Evolutionary conservation across 1,140 invertebrate species (phyloP).

Genomic region (Drosophila subobscura): DNA sequence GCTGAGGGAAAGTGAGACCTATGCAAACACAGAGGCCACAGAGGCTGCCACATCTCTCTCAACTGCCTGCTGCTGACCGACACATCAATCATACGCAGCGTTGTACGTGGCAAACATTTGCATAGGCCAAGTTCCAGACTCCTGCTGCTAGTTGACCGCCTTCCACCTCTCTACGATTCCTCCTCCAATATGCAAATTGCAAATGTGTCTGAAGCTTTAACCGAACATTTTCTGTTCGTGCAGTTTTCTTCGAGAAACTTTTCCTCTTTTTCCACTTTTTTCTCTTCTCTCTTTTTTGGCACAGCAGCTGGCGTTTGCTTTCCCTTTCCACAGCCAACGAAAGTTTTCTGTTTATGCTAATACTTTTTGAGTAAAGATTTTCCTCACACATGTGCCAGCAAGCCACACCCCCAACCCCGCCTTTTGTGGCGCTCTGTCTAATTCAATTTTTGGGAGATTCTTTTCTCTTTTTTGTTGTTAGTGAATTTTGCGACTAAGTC

Average conservation of each 20-base stretch:
- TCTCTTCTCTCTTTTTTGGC: slow-evolving; percentile 5
- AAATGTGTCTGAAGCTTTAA: slow-evolving; percentile 44
- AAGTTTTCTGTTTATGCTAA: slow-evolving; percentile 55
- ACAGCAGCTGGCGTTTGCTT: slow-evolving; percentile 40
- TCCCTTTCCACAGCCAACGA: neutral
- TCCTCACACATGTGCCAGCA: slow-evolving; percentile 29
- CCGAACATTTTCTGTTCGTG: neutral
- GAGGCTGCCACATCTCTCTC: too few relatives aligned
- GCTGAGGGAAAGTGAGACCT: slow-evolving; percentile 1
- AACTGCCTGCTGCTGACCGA: slow-evolving; percentile 25
- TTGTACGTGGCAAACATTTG: slow-evolving; percentile 69
- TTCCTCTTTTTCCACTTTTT: slow-evolving; percentile 10
- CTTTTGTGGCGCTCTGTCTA: slow-evolving; percentile 21
- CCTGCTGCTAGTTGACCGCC: slow-evolving; percentile 43
- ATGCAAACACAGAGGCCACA: slow-evolving; percentile 14
- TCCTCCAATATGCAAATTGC: slow-evolving; percentile 70
- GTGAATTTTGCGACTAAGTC: slow-evolving; percentile 61
- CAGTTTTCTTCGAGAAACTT: too few relatives aligned
- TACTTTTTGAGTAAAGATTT: slow-evolving; percentile 42
- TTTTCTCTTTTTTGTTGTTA: slow-evolving; percentile 7
- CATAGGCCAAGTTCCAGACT: slow-evolving; percentile 44
- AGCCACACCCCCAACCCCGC: neutral
- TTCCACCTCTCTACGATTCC: neutral
- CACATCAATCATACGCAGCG: slow-evolving; percentile 78
- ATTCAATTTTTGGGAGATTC: slow-evolving; percentile 55